Conservation (phyloP, 2,797 vertebrate species). For the Clarias laeviceps region DNA sequence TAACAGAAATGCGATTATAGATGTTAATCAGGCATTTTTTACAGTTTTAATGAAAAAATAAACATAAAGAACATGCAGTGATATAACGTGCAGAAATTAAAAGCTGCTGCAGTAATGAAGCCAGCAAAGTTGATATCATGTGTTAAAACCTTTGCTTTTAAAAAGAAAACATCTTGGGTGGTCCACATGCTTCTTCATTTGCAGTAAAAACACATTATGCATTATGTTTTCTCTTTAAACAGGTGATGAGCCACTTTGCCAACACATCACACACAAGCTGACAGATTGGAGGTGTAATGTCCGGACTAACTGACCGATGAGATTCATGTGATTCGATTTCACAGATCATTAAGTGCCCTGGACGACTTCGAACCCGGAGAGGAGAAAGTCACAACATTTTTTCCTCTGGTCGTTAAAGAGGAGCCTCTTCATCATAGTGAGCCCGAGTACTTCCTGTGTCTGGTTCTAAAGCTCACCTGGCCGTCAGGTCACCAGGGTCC, state of each 20-base stretch:
- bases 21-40: not conserved
- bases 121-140: not conserved
- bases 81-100: not conserved
- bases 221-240: not conserved
- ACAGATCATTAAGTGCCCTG: not conserved
- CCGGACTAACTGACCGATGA: not conserved
- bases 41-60: too few relatives aligned
- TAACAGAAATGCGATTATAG: not conserved
- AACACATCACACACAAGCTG: not conserved
- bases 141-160: not conserved
- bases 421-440: not conserved
- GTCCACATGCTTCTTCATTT: not conserved
- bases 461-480: slow-evolving; percentile 40
- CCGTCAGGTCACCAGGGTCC: slow-evolving; percentile 49
- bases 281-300: not conserved
- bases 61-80: not conserved
- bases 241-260: not conserved
- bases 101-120: not conserved
- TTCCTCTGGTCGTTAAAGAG: not conserved
- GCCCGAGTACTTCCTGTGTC: slow-evolving; percentile 25
- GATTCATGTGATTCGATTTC: not conserved
- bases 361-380: not conserved
- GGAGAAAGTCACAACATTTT: slow-evolving; percentile 16
- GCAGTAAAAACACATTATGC: too few relatives aligned
- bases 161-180: not conserved